Evolutionary conservation across 2,888 invertebrate genomes (phyloP), one percentile per base, ranked within the genome.

Genomic region (Chrysolina haemoptera): DNA sequence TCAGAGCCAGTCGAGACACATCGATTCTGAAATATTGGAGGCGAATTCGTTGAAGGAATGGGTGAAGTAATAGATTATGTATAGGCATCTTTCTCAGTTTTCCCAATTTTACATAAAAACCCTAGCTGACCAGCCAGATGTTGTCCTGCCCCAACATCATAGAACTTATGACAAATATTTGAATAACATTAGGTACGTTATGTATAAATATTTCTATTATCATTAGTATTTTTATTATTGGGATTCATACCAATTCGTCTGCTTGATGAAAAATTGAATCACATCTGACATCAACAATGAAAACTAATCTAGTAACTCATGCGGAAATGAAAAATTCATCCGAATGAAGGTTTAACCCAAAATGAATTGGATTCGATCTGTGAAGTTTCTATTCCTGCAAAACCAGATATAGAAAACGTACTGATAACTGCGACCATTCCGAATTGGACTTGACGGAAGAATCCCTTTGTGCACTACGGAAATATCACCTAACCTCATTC

Each of bases 371-470:
- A 35, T 35, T 35, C 27, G 35, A n/a, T 27, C 27, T 8, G 12
- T 9, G 35, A 22, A 35, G n/a, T 14, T 27, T 35, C n/a, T n/a
- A n/a, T n/a, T n/a, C 35, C 59, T 59, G 16, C 59, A 35, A 59
- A 35, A 53, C 20, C 59, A 59, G 27, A 22, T 59, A 22, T 10
- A 27, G 59, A n/a, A 59, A 55, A 59, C 11, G 8, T 35, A 27
- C 14, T 59, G 35, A 27, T n/a, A 59, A 59, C 59, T 14, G 8
- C 22, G 14, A 59, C 35, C 59, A 27, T 59, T 35, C 35, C 8
- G 59, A 59, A 59, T 59, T 59, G 59, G 27, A 59, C 59, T 59
- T 59, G 59, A 35, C 27, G 35, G 22, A 59, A 35, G 27, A 59
- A 59, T 59, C 59, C 59, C 35, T 27, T 59, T 59, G 59, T 59